Percentiles rank a stretch among this genome's conserved stretches.
Conservation (phyloP, 2,113 vertebrate species). For the Tupaia tana region DNA sequence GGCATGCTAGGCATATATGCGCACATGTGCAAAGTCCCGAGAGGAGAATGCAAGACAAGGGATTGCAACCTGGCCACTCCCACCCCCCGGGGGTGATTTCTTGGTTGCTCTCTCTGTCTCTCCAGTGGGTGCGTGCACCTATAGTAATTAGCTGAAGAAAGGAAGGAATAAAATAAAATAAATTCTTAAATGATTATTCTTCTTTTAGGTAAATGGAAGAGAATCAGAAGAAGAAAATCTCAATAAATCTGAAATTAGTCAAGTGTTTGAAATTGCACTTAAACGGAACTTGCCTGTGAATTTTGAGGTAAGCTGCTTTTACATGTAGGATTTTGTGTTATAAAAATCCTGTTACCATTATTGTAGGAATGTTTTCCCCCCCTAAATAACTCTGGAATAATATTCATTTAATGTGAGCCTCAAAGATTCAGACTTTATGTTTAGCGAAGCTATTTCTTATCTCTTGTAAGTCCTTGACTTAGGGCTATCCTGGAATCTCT, state of each 20-base stretch:
- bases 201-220: constrained; percentile 93
- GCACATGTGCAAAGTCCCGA: too few species aligned
- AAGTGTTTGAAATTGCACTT: constrained; percentile 99
- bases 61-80: too few species aligned
- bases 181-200: constrained; percentile 80
- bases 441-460: background rate
- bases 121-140: too few species aligned
- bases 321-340: constrained; percentile 79
- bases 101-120: too few species aligned
- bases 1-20: too few species aligned
- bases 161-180: too few species aligned
- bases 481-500: background rate
- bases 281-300: constrained; percentile 99
- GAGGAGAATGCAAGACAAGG: too few species aligned
- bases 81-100: too few species aligned
- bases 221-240: constrained; percentile 97
- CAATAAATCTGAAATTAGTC: constrained; percentile 99
- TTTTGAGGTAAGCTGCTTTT: constrained; percentile 95
- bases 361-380: background rate
- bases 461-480: background rate
- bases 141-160: too few species aligned
- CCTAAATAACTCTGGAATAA: background rate
- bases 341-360: constrained; percentile 44
- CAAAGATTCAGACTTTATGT: background rate
- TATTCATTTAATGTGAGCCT: background rate